Conservation (phyloP, 2,797 vertebrate species). For the Hippopotamyrus pictus region DNA sequence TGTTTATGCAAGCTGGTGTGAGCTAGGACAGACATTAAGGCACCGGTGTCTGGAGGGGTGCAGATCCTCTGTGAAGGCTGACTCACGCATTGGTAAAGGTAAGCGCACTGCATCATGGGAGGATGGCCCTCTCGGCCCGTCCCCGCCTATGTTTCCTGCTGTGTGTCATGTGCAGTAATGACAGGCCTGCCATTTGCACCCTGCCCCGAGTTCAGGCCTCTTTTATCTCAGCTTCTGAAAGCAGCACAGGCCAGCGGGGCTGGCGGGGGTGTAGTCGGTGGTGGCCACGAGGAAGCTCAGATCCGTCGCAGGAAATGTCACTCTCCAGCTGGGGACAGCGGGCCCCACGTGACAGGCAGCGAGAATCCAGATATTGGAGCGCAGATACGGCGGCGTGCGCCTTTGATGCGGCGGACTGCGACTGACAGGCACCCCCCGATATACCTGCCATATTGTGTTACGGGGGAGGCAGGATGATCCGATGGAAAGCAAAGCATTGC, state of each 20-base stretch:
- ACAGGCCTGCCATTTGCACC: constrained; percentile 15
- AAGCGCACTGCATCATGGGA: background rate
- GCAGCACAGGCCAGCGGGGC: constrained; percentile 1
- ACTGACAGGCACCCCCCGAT: background rate
- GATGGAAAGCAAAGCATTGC: background rate
- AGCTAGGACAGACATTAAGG: constrained; percentile 6
- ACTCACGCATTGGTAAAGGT: background rate
- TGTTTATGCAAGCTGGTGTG: background rate
- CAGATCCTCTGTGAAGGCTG: background rate
- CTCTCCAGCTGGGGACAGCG: constrained; percentile 19
- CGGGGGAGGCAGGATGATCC: background rate
- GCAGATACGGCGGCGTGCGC: background rate
- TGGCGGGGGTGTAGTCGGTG: background rate
- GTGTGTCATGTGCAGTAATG: background rate
- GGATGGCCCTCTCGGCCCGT: background rate
- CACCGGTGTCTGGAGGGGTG: background rate
- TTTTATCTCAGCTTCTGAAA: constrained; percentile 52
- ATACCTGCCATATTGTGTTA: background rate
- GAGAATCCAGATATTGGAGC: background rate
- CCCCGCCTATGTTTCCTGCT: background rate
- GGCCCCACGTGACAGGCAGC: background rate
- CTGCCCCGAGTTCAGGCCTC: constrained; percentile 12
- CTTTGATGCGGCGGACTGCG: background rate
- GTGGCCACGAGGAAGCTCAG: constrained; percentile 8
- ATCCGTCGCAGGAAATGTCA: constrained; percentile 41